A percentile compares a stretch with the other conserved stretches of the same genome.
Conservation (phyloP, 2,797 vertebrate genomes). For the Protosalanx chinensis region DNA sequence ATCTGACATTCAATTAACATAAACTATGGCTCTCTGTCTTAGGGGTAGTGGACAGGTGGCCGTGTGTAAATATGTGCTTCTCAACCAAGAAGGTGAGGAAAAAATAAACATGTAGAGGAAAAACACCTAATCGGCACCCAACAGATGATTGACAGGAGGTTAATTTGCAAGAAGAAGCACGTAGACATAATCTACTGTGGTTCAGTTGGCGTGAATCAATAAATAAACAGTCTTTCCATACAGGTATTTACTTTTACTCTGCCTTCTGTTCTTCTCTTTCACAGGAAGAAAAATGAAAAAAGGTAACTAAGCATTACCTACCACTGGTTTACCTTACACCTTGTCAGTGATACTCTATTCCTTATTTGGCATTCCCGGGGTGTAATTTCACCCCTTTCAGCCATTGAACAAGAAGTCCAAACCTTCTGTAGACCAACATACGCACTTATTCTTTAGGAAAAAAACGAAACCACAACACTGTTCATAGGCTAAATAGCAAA, state of each 20-base stretch:
- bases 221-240: neutral
- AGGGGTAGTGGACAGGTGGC: too few relatives aligned
- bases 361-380: too few relatives aligned
- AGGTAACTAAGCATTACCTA: neutral
- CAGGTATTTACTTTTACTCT: neutral
- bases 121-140: neutral
- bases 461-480: constrained; percentile 27
- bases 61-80: neutral
- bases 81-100: neutral
- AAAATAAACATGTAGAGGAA: neutral
- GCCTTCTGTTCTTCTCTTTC: neutral
- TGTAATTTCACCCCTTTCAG: neutral
- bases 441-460: neutral
- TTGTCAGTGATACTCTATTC: too few relatives aligned
- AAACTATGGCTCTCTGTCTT: too few relatives aligned
- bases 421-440: constrained; percentile 1
- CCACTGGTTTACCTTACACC: too few relatives aligned
- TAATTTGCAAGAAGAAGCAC: neutral
- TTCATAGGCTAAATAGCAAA: constrained; percentile 32
- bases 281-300: neutral
- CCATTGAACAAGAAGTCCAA: neutral
- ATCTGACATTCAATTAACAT: too few relatives aligned
- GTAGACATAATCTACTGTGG: neutral
- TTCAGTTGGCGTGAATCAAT: neutral
- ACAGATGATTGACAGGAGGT: neutral